Evolutionary conservation across 2,888 invertebrate species (phyloP).

Genomic region (Eulithis testata): DNA sequence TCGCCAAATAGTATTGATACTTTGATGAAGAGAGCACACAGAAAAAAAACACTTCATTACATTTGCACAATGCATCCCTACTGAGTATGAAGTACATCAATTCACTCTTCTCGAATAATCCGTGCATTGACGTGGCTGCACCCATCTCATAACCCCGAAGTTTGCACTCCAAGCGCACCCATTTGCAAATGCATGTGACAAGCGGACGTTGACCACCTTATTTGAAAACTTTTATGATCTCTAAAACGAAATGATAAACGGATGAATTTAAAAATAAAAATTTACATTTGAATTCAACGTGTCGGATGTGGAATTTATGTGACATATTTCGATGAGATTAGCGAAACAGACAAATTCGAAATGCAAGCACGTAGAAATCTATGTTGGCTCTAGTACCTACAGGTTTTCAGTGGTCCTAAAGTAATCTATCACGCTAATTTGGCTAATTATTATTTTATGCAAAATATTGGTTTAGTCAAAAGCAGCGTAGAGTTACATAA

Average conservation of each 20-base stretch:
- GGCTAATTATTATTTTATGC: too few species aligned
- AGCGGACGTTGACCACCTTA: conserved; percentile 48
- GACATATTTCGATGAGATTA: conserved; percentile 27
- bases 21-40: background rate
- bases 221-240: conserved; percentile 48
- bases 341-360: background rate
- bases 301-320: conserved; percentile 28
- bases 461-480: too few species aligned
- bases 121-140: conserved; percentile 75
- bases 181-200: conserved; percentile 54
- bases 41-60: background rate
- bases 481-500: too few species aligned
- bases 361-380: too few species aligned
- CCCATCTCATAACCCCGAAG: conserved; percentile 60
- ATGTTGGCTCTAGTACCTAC: too few species aligned
- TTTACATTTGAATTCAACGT: conserved; percentile 27
- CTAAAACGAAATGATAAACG: conserved; percentile 43
- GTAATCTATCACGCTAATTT: too few species aligned
- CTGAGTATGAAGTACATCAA: conserved; percentile 29
- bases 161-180: conserved; percentile 58
- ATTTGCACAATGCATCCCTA: conserved; percentile 25
- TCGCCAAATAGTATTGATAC: background rate
- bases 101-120: conserved; percentile 71
- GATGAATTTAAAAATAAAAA: conserved; percentile 39
- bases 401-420: too few species aligned